Conservation (phyloP, 2,888 invertebrate species). For the Drosophila koepferae region DNA sequence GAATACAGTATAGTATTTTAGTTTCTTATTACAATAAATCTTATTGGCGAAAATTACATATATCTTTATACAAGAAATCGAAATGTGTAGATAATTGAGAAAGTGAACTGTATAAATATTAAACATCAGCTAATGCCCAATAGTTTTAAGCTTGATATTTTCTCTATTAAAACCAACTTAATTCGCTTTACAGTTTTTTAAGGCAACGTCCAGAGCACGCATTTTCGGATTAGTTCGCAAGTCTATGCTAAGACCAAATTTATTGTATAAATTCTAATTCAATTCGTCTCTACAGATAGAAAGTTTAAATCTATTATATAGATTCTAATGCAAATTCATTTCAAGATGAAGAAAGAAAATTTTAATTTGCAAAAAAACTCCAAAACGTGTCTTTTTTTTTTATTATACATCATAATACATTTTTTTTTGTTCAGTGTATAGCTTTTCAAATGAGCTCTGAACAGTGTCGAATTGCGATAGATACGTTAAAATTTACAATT, state of each 20-base stretch:
- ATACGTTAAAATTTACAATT: slow-evolving; percentile 28
- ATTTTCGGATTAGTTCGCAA: not conserved
- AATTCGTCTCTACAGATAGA: not conserved
- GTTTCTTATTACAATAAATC: too few relatives aligned
- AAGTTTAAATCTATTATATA: too few relatives aligned
- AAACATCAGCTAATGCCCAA: too few relatives aligned
- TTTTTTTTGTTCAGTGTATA: slow-evolving; percentile 24
- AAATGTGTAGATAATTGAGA: too few relatives aligned
- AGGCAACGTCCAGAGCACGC: too few relatives aligned
- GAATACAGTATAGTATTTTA: too few relatives aligned
- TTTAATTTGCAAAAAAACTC: too few relatives aligned
- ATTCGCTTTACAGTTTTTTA: not conserved
- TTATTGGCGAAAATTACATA: too few relatives aligned
- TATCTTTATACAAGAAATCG: too few relatives aligned
- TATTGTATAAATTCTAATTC: not conserved
- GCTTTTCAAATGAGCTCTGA: not conserved
- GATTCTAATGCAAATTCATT: not conserved
- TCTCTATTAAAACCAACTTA: not conserved
- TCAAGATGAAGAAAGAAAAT: not conserved
- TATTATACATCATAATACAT: not conserved
- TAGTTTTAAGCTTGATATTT: not conserved
- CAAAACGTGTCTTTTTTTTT: not conserved
- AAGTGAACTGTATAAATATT: too few relatives aligned
- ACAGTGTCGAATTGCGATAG: slow-evolving; percentile 19
- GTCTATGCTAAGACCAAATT: not conserved